Evolutionary conservation across 2,113 vertebrate genomes (phyloP).

Genomic region (Cercopithecus mona): DNA sequence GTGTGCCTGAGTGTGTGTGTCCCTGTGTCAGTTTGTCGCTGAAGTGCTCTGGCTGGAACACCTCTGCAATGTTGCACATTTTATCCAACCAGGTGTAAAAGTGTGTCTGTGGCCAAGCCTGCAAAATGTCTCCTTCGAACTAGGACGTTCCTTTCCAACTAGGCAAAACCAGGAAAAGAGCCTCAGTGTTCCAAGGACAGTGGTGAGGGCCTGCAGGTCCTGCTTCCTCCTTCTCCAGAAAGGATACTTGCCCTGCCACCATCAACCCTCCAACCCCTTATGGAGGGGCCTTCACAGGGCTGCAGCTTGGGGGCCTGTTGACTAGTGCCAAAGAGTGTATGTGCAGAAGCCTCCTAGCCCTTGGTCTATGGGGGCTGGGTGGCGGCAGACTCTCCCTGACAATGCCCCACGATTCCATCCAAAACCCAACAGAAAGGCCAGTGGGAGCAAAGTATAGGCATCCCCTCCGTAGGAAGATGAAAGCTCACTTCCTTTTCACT

Average conservation of each 20-base stretch:
- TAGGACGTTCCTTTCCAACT: not conserved
- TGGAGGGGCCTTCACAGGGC: not conserved
- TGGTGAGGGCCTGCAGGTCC: not conserved
- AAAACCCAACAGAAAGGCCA: not conserved
- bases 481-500: conserved; percentile 20
- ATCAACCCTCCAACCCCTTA: not conserved
- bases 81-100: not conserved
- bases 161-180: not conserved
- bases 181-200: not conserved
- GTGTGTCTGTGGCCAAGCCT: not conserved
- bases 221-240: not conserved
- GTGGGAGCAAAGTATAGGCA: not conserved
- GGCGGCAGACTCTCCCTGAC: not conserved
- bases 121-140: not conserved
- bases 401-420: not conserved
- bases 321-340: not conserved
- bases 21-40: not conserved
- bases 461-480: conserved; percentile 52
- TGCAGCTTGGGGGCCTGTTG: not conserved
- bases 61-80: not conserved
- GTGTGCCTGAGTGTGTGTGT: not conserved
- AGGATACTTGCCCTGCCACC: not conserved
- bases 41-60: not conserved
- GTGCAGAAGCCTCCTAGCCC: not conserved
- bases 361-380: not conserved